Evolutionary conservation across 2,797 vertebrate genomes (phyloP), one percentile per base, ranked within the genome.

Genomic region (Potorous gilbertii): DNA sequence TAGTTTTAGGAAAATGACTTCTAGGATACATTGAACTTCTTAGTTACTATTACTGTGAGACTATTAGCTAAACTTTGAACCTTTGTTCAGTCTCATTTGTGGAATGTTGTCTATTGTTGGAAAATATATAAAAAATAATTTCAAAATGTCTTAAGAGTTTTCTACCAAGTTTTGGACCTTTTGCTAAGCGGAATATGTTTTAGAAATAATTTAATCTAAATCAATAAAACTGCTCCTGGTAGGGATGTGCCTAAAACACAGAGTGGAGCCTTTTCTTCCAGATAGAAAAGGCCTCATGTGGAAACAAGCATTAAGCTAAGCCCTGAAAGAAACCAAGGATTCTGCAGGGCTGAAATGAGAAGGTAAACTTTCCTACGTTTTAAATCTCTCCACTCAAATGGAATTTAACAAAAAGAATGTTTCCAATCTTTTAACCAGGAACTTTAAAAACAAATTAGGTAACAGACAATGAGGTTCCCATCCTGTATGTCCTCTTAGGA

Each of bases 401-500:
- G 16, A 93, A 57, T 46, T 92, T 91, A 94, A 50, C 24, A 40
- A 87, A 95, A 92, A 54, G 90, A 93, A 52, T 52, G 89, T 92
- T 96, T 97, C 93, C 52, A 46, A 90, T 56, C 16, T 92, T 93
- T 56, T 92, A 91, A 50, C 92, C 4, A 95, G 90, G 93, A 56
- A 40, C 90, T 92, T 92, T 31, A 91, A 34, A 52, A 54, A 55
- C 34, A 11, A 93, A 59, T 18, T 92, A 92, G 94, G 81, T 87
- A 90, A 92, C 34, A 40, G n/a, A 21, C n/a, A 40, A 1, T 74
- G 66, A 74, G 66, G 28, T 90, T 31, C 56, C 56, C 74, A 57
- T 90, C 66, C 56, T 90, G 92, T 54, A 92, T 93, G 74, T 55
- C 56, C 56, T 92, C 34, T 54, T 27, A 50, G 0, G 6, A 29